Conservation (phyloP, 1,140 invertebrate species). For the Pogonognathellus flavescens region DNA sequence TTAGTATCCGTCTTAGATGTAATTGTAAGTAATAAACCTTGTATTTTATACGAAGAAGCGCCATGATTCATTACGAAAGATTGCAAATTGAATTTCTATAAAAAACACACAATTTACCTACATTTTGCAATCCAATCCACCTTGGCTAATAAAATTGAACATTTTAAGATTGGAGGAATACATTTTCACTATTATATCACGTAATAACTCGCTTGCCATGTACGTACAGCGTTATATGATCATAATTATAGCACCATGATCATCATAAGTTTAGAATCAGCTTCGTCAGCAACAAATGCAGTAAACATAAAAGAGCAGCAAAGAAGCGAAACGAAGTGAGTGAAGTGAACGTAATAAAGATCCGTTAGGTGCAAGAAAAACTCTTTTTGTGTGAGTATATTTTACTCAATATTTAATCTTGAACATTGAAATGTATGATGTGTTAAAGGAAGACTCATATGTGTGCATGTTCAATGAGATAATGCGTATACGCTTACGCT, state of each 20-base stretch:
- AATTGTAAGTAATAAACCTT: too few relatives aligned
- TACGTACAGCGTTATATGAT: neutral
- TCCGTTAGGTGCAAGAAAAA: slow-evolving; percentile 41
- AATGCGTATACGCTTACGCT: slow-evolving; percentile 26
- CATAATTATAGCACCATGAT: neutral
- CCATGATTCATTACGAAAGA: too few relatives aligned
- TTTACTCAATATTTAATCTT: slow-evolving; percentile 25
- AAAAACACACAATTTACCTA: too few relatives aligned
- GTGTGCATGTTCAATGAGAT: neutral
- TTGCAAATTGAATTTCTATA: too few relatives aligned
- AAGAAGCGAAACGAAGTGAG: slow-evolving; percentile 45
- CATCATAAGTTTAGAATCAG: neutral
- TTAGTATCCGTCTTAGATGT: too few relatives aligned
- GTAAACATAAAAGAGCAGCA: neutral
- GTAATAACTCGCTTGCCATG: neutral
- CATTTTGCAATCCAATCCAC: too few relatives aligned
- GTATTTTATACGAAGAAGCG: too few relatives aligned
- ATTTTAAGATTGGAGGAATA: too few relatives aligned
- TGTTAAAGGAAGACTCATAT: slow-evolving; percentile 37
- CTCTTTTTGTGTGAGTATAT: slow-evolving; percentile 41
- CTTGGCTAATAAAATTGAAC: too few relatives aligned
- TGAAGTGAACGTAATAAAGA: slow-evolving; percentile 45
- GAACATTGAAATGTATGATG: neutral
- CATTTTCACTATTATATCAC: too few relatives aligned
- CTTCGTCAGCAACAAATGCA: neutral